Evolutionary conservation across 30 jellyfish, hydroid and myxozoan genomes (phyloP).

Genomic region (Hydra vulgaris): DNA sequence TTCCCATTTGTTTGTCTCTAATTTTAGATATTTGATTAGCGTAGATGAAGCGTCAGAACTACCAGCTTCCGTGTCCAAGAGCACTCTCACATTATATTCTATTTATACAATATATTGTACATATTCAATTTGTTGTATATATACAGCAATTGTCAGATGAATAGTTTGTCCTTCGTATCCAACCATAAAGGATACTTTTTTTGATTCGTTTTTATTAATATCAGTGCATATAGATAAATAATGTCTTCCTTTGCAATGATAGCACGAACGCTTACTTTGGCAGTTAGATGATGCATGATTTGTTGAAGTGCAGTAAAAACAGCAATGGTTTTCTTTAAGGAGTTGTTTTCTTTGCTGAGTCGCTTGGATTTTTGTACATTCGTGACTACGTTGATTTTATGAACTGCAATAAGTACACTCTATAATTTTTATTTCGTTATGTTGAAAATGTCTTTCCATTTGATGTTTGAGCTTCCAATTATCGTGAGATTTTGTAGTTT

Average conservation of each 20-base stretch:
- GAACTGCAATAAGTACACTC: too few species aligned
- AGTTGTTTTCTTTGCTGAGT: slow-evolving; percentile 12
- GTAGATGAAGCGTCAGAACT: slow-evolving; percentile 47
- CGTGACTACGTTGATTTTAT: slow-evolving; percentile 19
- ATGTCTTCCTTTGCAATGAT: slow-evolving; percentile 41
- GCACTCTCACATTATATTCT: slow-evolving; percentile 28
- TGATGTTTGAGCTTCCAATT: too few species aligned
- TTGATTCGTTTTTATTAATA: slow-evolving; percentile 13
- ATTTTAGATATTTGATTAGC: too few species aligned
- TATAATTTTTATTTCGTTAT: too few species aligned
- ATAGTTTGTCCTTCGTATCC: slow-evolving; percentile 5
- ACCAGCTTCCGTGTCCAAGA: slow-evolving; percentile 67
- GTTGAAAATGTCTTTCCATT: too few species aligned
- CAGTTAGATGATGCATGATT: slow-evolving; percentile 48
- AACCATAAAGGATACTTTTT: slow-evolving; percentile 21
- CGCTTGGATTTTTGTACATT: neutral
- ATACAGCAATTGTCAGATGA: slow-evolving; percentile 14
- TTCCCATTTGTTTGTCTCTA: slow-evolving; percentile 22
- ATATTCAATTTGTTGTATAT: too few species aligned
- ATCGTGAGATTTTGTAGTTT: too few species aligned
- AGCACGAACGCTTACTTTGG: slow-evolving; percentile 21
- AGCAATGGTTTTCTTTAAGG: slow-evolving; percentile 30
- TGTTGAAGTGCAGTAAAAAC: slow-evolving; percentile 52
- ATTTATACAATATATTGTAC: too few species aligned
- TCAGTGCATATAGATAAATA: slow-evolving; percentile 58